phyloP scores from a whole-genome alignment of 1,140 invertebrate species.

The Bombus waltoni region DNA sequence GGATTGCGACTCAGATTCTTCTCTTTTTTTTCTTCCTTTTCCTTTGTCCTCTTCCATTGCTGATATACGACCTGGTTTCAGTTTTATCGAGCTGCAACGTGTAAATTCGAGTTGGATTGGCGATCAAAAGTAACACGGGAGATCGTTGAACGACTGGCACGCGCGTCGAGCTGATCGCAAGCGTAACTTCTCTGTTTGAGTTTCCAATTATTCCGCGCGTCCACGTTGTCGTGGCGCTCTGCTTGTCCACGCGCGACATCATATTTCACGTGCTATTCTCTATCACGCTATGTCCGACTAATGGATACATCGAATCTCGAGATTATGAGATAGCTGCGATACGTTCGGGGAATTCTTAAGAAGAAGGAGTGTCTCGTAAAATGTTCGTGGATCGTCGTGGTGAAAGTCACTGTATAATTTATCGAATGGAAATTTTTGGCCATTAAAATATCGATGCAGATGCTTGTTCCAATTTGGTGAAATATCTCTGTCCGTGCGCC shows the following conservation, averaged over 20 bases:
- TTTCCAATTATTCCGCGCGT: conserved; percentile 37
- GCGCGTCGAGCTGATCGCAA: neutral
- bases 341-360: too few relatives aligned
- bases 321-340: too few relatives aligned
- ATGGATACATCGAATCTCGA: neutral
- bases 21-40: neutral
- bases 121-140: conserved; percentile 20
- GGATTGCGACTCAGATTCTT: neutral
- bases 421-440: too few relatives aligned
- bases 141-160: conserved; percentile 32
- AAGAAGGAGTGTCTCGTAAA: too few relatives aligned
- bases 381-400: rapidly evolving
- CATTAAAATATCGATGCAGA: neutral
- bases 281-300: conserved; percentile 8
- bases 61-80: neutral
- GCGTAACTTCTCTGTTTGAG: conserved; percentile 38
- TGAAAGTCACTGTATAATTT: neutral
- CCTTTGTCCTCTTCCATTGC: too few relatives aligned
- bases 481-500: neutral
- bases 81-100: neutral
- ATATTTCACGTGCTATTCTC: conserved; percentile 29
- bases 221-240: neutral
- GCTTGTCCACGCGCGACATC: conserved; percentile 7
- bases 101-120: neutral
- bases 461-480: neutral